Base-by-base conservation (phyloP, 2,797 vertebrate genomes). In the Glyptemys insculpta region DNA sequence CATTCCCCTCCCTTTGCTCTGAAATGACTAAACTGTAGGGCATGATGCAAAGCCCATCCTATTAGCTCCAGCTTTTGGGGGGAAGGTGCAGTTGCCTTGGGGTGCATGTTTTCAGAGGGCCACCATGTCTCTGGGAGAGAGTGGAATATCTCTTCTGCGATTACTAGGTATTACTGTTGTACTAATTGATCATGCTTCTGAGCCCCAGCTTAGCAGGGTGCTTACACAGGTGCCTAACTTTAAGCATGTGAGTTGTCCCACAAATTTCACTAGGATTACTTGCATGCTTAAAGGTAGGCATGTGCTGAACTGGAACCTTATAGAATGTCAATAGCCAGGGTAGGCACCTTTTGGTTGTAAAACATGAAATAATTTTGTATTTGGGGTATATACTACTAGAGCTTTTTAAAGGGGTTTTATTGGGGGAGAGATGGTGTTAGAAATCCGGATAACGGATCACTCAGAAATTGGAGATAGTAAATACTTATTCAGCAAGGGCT, bases 401-500 rank as follows among this genome's bases (percentile, higher is more conserved):
- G 81, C 44, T 85, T 50, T 81, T 50, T 65, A 7, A 53, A 94
- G 25, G 56, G 85, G 85, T 95, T 94, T 92, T 72, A 41, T 5
- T 72, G n/a, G 19, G 49, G 54, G 59, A 76, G 90, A 89, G 83
- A 83, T 68, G 62, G 85, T 54, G 54, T 83, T 49, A 83, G 89
- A 94, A 93, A 95, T 95, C 27, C 72, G 2, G 6, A 85, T 89
- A 87, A 14, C 23, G 9, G 74, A 79, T 59, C 34, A 50, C 34
- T 50, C 37, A 81, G 52, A 81, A 56, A 29, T 44, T 25, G 87
- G 94, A 95, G 92, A 84, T 90, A 41, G 81, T 95, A 78, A 78
- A 84, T 94, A 94, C 82, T 49, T 80, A n/a, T 21, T 65, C 85
- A 80, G 57, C 88, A 92, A 65, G 80, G 53, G n/a, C 50, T 92